Evolutionary conservation across 2,888 invertebrate species (phyloP).

Genomic region (Marasmarcha lunaedactyla): DNA sequence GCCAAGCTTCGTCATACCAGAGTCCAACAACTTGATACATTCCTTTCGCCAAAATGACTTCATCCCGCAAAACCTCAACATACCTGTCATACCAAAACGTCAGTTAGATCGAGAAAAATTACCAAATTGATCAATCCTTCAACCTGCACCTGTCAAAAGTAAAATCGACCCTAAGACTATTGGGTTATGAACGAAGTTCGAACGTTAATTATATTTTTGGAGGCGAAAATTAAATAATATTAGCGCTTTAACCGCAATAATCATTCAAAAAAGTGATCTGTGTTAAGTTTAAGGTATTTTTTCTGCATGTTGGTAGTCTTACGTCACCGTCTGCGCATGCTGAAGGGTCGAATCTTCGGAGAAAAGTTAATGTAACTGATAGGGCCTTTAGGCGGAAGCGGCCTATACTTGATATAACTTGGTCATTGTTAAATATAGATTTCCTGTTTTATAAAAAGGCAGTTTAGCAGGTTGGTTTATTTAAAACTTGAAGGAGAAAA

Average conservation of each 20-base stretch:
- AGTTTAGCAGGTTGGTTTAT: too few relatives aligned
- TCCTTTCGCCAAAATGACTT: neutral
- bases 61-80: neutral
- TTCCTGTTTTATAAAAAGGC: too few relatives aligned
- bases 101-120: neutral
- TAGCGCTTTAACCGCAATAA: constrained; percentile 16
- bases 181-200: constrained; percentile 12
- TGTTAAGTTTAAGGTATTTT: constrained; percentile 19
- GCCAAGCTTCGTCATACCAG: too few relatives aligned
- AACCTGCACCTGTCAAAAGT: neutral
- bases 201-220: constrained; percentile 6
- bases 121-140: neutral
- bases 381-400: too few relatives aligned
- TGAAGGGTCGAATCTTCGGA: constrained; percentile 6
- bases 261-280: constrained; percentile 31
- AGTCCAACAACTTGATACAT: too few relatives aligned
- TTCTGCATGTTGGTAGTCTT: constrained; percentile 30
- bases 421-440: too few relatives aligned
- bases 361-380: too few relatives aligned
- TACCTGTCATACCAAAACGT: constrained; percentile 1
- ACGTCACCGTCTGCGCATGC: constrained; percentile 60
- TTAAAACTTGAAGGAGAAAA: too few relatives aligned
- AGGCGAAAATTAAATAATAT: constrained; percentile 4
- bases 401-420: too few relatives aligned
- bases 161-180: constrained; percentile 3